phyloP scores from a whole-genome alignment of 2,113 vertebrate genomes.

The Benthochromis sp. region DNA sequence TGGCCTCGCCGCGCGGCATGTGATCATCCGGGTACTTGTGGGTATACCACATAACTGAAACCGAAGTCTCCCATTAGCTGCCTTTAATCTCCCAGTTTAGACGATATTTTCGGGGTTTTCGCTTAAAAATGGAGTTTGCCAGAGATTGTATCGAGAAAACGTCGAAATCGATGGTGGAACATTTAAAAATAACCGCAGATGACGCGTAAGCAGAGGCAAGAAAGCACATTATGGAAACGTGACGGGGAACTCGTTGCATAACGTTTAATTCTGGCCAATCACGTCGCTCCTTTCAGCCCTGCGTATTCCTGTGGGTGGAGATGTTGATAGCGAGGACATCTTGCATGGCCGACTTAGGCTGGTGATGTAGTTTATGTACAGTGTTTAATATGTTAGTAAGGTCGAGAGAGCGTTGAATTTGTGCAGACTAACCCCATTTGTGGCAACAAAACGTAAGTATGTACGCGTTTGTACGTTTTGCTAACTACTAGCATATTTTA shows the following conservation, averaged over 20 bases:
- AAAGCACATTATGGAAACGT: constrained; percentile 64
- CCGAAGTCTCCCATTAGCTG: not conserved
- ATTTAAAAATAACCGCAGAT: not conserved
- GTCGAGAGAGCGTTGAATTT: not conserved
- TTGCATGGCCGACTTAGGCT: not conserved
- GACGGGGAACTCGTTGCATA: constrained; percentile 28
- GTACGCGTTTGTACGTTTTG: not conserved
- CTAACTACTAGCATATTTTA: not conserved
- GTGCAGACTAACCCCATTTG: rapidly evolving
- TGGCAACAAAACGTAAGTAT: not conserved
- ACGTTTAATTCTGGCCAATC: constrained; percentile 29
- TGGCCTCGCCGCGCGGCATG: constrained; percentile 20
- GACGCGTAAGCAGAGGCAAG: not conserved
- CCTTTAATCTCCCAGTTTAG: not conserved
- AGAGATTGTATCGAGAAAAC: rapidly evolving
- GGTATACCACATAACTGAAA: not conserved
- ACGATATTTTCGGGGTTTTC: rapidly evolving
- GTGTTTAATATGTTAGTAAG: not conserved
- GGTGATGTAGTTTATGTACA: not conserved
- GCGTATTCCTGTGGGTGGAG: constrained; percentile 4
- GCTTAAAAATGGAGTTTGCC: rapidly evolving
- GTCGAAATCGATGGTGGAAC: rapidly evolving
- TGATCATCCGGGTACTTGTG: constrained; percentile 65
- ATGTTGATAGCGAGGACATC: not conserved
- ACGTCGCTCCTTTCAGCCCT: not conserved